Evolutionary conservation across 2,113 vertebrate species (phyloP), one percentile per base, ranked within the genome.

Genomic region (Podiceps cristatus): DNA sequence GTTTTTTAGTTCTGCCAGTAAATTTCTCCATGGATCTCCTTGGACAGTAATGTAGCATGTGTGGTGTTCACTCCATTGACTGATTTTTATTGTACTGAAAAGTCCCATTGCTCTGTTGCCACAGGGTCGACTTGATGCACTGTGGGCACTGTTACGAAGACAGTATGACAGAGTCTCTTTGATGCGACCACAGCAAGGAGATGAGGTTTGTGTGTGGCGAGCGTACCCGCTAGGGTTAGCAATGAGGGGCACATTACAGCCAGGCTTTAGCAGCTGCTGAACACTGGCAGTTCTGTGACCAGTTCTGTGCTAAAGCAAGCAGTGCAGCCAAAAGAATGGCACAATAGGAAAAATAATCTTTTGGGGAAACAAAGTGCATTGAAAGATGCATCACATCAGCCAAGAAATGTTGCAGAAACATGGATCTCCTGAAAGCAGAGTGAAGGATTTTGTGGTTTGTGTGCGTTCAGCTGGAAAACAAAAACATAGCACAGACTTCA

Each of bases 141-240:
- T 99, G 90, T 99, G 99, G 99, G 99, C 99, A 25, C 94, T 99
- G 95, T 58, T 99, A 71, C 69, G 98, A 52, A 96, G 98, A 11
- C 99, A 99, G 96, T 99, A 99, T 2, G 98, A 99, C 97, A 95
- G 99, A 45, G 99, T 99, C 29, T 99, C 99, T n/a, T 87, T 99
- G 95, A 99, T 99, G 99, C 97, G 99, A 58, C 99, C 99, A 10
- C 99, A 99, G 67, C 95, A 98, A 93, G 98, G 98, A 94, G 99
- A 99, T 55, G 98, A 99, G 99, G 99, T 99, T 98, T 86, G 98
- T 98, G 75, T 8, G 28, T 5, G 45, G 50, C 5, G 6, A 2
- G 37, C 1, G 15, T 40, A 37, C 31, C 33, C 3, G 5, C 42
- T 49, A 5, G 0, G 35, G 59, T 4, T 0, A n/a, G 78, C 33